Base-by-base conservation (phyloP, 2,888 invertebrate species). In the Drosophila helvetica region DNA sequence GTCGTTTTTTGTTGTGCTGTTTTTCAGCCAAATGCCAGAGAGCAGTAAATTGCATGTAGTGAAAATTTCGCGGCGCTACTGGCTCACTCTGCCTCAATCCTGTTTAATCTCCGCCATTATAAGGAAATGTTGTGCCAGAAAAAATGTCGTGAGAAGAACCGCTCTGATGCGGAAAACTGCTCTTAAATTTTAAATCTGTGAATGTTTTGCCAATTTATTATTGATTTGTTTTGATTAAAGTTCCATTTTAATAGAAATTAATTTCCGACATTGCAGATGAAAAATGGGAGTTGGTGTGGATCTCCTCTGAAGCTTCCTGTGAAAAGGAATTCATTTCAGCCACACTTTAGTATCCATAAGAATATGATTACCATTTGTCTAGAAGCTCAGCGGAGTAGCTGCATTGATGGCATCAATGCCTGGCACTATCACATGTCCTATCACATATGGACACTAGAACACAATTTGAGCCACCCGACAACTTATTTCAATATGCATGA, bases 401-500 rank as follows among this genome's bases (percentile, higher is more conserved):
- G 53, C 19, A 45, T 12, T 17, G 30, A 53, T 30, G 19, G 45
- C 43, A 50, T 10, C 18, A 27, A 42, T 17, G 25, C n/a, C n/a
- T n/a, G n/a, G n/a, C n/a, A n/a, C n/a, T 42, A 6, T 38, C 12
- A 12, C 67, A 66, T 55, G 55, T 70, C 54, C 60, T 70, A 70
- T 5, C 53, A 47, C 18, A 18, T n/a, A n/a, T n/a, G n/a, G n/a
- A n/a, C n/a, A 25, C 17, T 43, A 45, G 15, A 17, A 53, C 45
- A 46, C 30, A 5, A 9, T 46, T 27, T 19, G 30, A n/a, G 45
- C 10, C 65, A 45, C 18, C 17, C 30, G 17, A 30, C 25, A 22
- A 27, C 30, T 56, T 15, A 48, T 50, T 67, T 55, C 54, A 67
- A 67, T 50, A 66, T 66, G 65, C 55, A 67, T 55, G 55, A 55